phyloP scores from a whole-genome alignment of 2,113 vertebrate genomes.

The Rhabdornis inornatus region DNA sequence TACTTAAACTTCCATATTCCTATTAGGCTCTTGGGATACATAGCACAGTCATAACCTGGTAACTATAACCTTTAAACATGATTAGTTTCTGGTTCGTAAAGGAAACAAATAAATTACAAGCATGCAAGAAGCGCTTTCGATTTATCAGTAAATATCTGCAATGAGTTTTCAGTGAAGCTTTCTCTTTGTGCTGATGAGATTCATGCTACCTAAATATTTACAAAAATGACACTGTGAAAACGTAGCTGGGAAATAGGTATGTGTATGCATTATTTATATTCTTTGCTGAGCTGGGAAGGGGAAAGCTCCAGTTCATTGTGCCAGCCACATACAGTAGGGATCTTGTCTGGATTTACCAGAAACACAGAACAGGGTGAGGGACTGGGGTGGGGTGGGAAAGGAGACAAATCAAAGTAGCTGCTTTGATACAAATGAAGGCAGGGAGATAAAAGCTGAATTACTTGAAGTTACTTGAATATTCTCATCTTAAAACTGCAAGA shows the following conservation, averaged over 20 bases:
- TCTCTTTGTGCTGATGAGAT: conserved; percentile 77
- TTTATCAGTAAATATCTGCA: conserved; percentile 69
- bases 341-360: conserved; percentile 69
- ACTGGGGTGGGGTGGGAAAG: conserved; percentile 61
- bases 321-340: conserved; percentile 59
- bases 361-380: conserved; percentile 58
- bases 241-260: conserved; percentile 71
- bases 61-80: conserved; percentile 58
- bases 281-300: conserved; percentile 63
- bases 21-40: conserved; percentile 65
- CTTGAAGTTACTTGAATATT: conserved; percentile 81
- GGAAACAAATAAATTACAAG: conserved; percentile 67
- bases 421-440: conserved; percentile 74
- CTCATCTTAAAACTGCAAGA: conserved; percentile 69
- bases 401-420: conserved; percentile 64
- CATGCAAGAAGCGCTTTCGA: conserved; percentile 76
- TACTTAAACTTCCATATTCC: conserved; percentile 66
- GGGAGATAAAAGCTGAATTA: conserved; percentile 77
- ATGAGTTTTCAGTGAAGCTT: conserved; percentile 76
- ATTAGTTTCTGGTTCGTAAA: conserved; percentile 70
- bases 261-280: conserved; percentile 78
- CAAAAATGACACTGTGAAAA: conserved; percentile 93
- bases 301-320: conserved; percentile 67
- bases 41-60: conserved; percentile 67
- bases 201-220: conserved; percentile 82